Base-by-base conservation (phyloP, 2,888 invertebrate species). In the Drosophila leonis region DNA sequence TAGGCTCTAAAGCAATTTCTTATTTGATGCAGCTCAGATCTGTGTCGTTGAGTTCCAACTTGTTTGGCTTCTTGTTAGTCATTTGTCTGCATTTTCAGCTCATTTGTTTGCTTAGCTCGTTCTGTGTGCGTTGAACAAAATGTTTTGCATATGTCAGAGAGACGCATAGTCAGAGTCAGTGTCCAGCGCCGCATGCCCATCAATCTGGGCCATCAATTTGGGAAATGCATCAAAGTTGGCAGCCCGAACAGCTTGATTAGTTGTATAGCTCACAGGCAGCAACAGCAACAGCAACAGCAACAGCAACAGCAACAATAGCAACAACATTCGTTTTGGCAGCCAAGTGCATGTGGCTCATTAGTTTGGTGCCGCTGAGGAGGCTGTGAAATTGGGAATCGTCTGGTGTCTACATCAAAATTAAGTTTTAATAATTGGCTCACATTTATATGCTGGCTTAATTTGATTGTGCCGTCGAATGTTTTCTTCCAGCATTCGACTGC, bases 241-340 rank as follows among this genome's bases (percentile, higher is more conserved):
- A 85, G 82, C 83, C 80, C 67, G 79, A 87, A 87, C 85, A 88
- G 83, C 85, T 88, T 87, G 85, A 88, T 85, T 85, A 87, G 83
- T 77, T 85, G 76, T 77, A 67, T 67, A 41, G 64, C 81, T 70
- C 59, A 61, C 63, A 62, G 68, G 64, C 78, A 73, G 54, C 72
- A 44, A 10, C 64, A 41, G 35, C 54, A 57, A 27, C 33, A 59
- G 29, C 59, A 51, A 42, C 24, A 37, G n/a, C 37, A 37, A 4
- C 15, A 69, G 15, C 44, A 66, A 54, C 66, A 51, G 27, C 44
- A 54, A 54, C 33, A 57, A 65, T 12, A 69, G 27, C 42, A 70
- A 61, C 72, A 71, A 65, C 63, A 72, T 68, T 61, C 35, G 46
- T 78, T 80, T 80, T 73, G 67, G 71, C 70, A 67, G 82, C 75